Percentiles rank a stretch among this genome's conserved stretches.
Conservation (phyloP, 2,888 invertebrate genomes). For the Himalopsyche anomala region DNA sequence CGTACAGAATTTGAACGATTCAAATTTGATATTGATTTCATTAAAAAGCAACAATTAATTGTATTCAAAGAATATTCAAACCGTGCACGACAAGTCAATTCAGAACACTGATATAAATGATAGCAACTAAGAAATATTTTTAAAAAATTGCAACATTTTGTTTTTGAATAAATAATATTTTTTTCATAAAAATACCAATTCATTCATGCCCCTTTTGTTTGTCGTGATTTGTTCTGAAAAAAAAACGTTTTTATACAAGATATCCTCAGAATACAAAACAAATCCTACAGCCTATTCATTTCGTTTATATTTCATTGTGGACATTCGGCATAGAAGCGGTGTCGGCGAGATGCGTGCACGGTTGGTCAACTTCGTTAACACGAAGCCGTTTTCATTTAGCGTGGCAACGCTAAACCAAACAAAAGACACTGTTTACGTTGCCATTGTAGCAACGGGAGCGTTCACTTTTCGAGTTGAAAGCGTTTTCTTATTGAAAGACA, state of each 20-base stretch:
- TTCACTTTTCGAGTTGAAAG: conserved; percentile 26
- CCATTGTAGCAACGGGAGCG: neutral
- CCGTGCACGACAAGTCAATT: too few species aligned
- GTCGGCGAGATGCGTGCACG: conserved; percentile 19
- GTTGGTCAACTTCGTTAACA: conserved; percentile 11
- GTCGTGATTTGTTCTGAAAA: neutral
- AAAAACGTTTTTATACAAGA: neutral
- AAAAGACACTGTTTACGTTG: conserved; percentile 10
- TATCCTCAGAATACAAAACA: neutral
- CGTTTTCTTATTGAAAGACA: conserved; percentile 4
- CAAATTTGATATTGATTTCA: too few species aligned
- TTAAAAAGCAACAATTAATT: too few species aligned
- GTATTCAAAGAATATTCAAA: too few species aligned
- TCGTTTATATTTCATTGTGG: neutral
- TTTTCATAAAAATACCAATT: neutral
- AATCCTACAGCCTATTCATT: neutral
- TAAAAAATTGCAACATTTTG: too few species aligned
- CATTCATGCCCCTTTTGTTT: neutral
- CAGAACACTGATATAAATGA: too few species aligned
- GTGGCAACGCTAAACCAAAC: conserved; percentile 1
- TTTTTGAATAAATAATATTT: too few species aligned
- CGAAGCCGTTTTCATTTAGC: conserved; percentile 9
- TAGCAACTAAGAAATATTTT: too few species aligned
- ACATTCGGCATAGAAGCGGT: neutral
- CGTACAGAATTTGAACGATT: too few species aligned